A percentile compares a stretch with the other conserved stretches of the same genome.
phyloP scores from a whole-genome alignment of 2,113 vertebrate genomes.

The Ageneiosus marmoratus region DNA sequence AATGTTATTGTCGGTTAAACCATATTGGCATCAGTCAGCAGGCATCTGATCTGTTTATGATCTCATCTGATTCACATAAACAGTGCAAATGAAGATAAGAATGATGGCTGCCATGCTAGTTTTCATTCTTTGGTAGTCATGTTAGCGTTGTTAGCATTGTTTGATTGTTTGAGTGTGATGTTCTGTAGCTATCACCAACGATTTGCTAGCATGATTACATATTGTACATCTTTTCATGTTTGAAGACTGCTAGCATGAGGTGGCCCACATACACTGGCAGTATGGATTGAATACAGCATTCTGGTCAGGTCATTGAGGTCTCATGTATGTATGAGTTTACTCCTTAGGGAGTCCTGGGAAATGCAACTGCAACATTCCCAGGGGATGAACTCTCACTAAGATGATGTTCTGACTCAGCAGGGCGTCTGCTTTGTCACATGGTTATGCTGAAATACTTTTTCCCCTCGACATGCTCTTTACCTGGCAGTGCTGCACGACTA shows the following conservation, averaged over 20 bases:
- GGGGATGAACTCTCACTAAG: neutral
- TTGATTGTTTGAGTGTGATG: neutral
- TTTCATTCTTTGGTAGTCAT: neutral
- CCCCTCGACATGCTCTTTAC: neutral
- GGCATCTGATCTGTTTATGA: neutral
- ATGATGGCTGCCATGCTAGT: neutral
- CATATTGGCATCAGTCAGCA: neutral
- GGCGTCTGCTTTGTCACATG: neutral
- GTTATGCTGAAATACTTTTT: conserved; percentile 1
- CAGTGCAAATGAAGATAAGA: neutral
- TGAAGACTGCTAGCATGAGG: neutral
- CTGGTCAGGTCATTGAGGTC: neutral
- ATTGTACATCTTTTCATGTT: neutral
- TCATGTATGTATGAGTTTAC: conserved; percentile 18
- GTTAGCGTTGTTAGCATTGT: neutral
- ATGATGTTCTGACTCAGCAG: conserved; percentile 24
- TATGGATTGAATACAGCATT: neutral
- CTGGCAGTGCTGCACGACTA: neutral
- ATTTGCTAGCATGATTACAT: neutral
- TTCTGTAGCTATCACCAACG: neutral
- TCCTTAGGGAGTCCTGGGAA: neutral
- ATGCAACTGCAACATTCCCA: neutral
- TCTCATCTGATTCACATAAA: neutral
- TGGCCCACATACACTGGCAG: neutral
- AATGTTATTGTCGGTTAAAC: neutral